Evolutionary conservation across 2,113 vertebrate species (phyloP).

Genomic region (Anthoscopus minutus): DNA sequence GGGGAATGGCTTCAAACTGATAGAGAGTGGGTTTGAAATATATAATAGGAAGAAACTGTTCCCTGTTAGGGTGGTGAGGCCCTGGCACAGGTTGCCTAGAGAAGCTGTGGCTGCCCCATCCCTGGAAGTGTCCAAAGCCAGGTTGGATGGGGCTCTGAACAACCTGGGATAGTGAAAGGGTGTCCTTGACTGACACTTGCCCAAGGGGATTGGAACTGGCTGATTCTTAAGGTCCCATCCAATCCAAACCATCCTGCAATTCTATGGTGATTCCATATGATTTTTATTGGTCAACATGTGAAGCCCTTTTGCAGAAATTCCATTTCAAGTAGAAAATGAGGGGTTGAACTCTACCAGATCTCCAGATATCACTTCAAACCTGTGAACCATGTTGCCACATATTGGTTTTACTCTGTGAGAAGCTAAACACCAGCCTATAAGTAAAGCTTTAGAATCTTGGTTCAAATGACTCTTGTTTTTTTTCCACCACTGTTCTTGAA

Average conservation of each 20-base stretch:
- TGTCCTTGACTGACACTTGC: too few relatives aligned
- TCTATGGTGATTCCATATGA: background rate
- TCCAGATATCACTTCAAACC: background rate
- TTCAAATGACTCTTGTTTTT: background rate
- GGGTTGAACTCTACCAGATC: background rate
- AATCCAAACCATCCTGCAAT: background rate
- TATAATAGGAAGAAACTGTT: background rate
- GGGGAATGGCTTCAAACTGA: background rate
- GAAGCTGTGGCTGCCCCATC: background rate
- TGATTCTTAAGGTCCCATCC: background rate
- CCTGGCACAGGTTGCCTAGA: background rate
- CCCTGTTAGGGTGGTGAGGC: background rate
- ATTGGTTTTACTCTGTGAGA: background rate
- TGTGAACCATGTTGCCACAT: accelerated
- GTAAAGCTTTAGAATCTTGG: background rate
- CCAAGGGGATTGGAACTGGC: accelerated
- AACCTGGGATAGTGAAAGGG: accelerated
- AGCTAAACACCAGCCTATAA: background rate
- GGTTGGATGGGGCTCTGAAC: background rate
- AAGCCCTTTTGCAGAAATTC: background rate
- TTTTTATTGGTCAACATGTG: background rate
- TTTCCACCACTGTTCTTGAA: background rate
- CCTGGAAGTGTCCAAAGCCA: accelerated
- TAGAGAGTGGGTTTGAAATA: background rate
- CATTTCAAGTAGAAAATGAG: background rate